phyloP scores from a whole-genome alignment of 2,797 vertebrate species.

The Salmo trutta region DNA sequence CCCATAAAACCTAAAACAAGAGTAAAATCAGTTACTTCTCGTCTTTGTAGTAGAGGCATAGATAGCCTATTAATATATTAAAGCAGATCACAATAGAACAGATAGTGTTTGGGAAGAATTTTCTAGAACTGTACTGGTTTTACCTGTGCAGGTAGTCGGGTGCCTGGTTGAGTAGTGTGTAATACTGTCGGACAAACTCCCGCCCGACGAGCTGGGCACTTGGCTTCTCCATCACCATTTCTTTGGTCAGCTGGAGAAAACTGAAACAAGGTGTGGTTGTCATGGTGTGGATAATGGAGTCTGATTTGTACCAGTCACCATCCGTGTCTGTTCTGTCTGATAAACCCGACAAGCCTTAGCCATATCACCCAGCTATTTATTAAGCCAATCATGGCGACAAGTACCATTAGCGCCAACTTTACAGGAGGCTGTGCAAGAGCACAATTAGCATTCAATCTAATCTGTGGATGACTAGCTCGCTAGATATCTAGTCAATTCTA shows the following conservation, averaged over 20 bases:
- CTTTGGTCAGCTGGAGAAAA: constrained; percentile 95
- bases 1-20: constrained; percentile 88
- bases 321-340: background rate
- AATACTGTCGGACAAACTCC: constrained; percentile 99
- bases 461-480: too few relatives aligned
- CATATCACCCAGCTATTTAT: background rate
- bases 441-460: background rate
- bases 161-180: constrained; percentile 96
- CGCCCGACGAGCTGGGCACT: constrained; percentile 99
- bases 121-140: background rate
- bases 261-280: constrained; percentile 55
- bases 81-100: background rate
- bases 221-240: constrained; percentile 99
- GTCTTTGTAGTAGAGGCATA: too few relatives aligned
- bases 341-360: background rate
- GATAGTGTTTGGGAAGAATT: background rate
- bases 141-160: constrained; percentile 97
- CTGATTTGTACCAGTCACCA: background rate
- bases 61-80: too few relatives aligned
- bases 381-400: background rate
- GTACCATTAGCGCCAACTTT: background rate
- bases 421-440: background rate
- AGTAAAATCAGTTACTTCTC: background rate
- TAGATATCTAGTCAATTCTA: too few relatives aligned
- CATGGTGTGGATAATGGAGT: background rate